Conservation (phyloP, 1,140 invertebrate genomes). For the Euglossa dilemma region DNA sequence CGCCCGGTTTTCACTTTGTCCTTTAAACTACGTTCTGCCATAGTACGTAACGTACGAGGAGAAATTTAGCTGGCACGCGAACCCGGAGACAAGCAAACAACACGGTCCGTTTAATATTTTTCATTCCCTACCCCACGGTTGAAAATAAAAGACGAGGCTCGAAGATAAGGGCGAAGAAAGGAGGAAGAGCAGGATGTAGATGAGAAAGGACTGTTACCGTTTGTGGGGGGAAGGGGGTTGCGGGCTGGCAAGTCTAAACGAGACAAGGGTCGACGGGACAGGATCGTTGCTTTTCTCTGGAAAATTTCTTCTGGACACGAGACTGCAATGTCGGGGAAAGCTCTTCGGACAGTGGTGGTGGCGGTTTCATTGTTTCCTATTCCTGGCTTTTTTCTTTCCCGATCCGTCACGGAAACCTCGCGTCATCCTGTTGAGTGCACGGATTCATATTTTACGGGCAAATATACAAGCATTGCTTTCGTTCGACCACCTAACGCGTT, state of each 20-base stretch:
- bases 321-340: slow-evolving; percentile 27
- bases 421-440: slow-evolving; percentile 50
- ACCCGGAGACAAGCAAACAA: not conserved
- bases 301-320: slow-evolving; percentile 65
- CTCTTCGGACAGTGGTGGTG: slow-evolving; percentile 2
- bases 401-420: slow-evolving; percentile 13
- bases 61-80: slow-evolving; percentile 17
- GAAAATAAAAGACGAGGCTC: slow-evolving; percentile 24
- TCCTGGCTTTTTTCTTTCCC: not conserved
- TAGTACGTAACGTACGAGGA: not conserved
- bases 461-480: slow-evolving; percentile 43
- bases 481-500: slow-evolving; percentile 4
- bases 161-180: slow-evolving; percentile 38
- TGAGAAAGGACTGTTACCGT: slow-evolving; percentile 43
- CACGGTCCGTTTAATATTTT: slow-evolving; percentile 53
- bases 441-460: slow-evolving; percentile 37
- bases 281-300: slow-evolving; percentile 55
- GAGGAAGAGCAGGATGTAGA: slow-evolving; percentile 49
- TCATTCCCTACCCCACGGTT: slow-evolving; percentile 35
- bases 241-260: slow-evolving; percentile 2
- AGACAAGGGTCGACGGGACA: slow-evolving; percentile 38
- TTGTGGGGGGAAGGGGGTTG: no score
- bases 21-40: not conserved
- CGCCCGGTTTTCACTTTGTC: slow-evolving; percentile 17
- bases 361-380: slow-evolving; percentile 55